Evolutionary conservation across 2,797 vertebrate genomes (phyloP), one percentile per base, ranked within the genome.

Genomic region (Rhabdomys pumilio): DNA sequence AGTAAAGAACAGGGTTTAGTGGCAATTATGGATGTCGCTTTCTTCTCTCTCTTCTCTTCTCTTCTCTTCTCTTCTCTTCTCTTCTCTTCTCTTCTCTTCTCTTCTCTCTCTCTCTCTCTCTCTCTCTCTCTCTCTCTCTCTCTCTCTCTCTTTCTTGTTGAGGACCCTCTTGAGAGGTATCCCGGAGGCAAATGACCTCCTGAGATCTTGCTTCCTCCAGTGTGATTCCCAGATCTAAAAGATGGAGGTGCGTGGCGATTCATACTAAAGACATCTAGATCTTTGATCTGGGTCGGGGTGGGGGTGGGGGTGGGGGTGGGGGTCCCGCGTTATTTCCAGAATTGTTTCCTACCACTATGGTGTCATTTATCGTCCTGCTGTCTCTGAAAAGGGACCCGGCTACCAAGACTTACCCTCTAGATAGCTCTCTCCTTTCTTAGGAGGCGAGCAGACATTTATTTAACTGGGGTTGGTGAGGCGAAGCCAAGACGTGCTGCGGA

Each of bases 1-100:
- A 47, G 82, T 61, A 83, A 96, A 94, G 63, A 83, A 92, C 87
- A 50, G 94, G 61, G 50, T 17, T 90, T 88, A 9, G 59, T 22
- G 55, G 87, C 22, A 2, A 26, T 93, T 93, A 50, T 26, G 69
- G 38, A 61, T 57, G 5, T 85, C 65, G 73, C 79, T 93, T 85
- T 44, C 10, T 13, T 44, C n/a, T n/a, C n/a, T n/a, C n/a, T n/a
- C n/a, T n/a, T n/a, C 44, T n/a, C 24, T 4, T 8, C 3, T 15
- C 3, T 29, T 3, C 2, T 22, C 38, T 38, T 38, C 38, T 44
- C 10, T 13, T 44, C 44, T n/a, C 24, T 4, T 8, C 3, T 15
- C 3, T 29, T 3, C 2, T 22, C 38, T 38, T 38, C 38, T 44
- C 10, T 13, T 44, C 44, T n/a, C 38, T 38, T 38, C 38, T 38